These are phyloP conservation scores for Drosophila rubida DNA, from an alignment of 2,888 invertebrate genomes.

Conservation along the genomic window DNA sequence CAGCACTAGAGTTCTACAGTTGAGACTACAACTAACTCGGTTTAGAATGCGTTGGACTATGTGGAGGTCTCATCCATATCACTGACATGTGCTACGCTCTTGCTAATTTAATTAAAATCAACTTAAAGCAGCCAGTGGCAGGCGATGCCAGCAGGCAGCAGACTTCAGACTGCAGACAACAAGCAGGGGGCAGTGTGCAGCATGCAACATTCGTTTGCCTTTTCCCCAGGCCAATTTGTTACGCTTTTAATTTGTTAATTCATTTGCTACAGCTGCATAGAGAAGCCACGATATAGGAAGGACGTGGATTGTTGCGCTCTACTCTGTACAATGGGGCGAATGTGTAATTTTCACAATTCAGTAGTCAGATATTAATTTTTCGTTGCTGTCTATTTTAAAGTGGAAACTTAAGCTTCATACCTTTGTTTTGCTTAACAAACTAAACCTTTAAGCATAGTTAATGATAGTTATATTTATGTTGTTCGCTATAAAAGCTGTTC, in stretches of 20 bases:
- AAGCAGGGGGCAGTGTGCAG: conserved; percentile 24
- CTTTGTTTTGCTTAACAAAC: no score
- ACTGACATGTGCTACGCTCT: conserved; percentile 58
- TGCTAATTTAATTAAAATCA: conserved; percentile 76
- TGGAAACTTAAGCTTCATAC: no score
- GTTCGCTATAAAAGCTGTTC: no score
- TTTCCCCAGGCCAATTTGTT: conserved; percentile 67
- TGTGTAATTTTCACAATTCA: neutral
- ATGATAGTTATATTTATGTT: no score
- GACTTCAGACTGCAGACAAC: neutral
- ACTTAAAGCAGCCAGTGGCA: conserved; percentile 60
- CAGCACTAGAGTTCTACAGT: neutral
- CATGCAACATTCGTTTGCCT: conserved; percentile 40
- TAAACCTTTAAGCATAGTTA: no score
- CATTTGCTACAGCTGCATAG: conserved; percentile 60
- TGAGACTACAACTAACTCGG: conserved; percentile 3
- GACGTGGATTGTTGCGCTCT: conserved; percentile 24
- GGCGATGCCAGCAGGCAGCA: conserved; percentile 28
- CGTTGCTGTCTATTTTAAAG: no score
- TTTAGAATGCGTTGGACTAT: conserved; percentile 12
- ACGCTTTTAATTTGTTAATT: conserved; percentile 78
- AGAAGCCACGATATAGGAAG: conserved; percentile 11
- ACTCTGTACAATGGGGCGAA: conserved; percentile 18
- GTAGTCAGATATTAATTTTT: no score
- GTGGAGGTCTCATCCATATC: conserved; percentile 39